Base-by-base conservation (phyloP, 1,140 invertebrate species). In the Drosophila melanogaster region DNA sequence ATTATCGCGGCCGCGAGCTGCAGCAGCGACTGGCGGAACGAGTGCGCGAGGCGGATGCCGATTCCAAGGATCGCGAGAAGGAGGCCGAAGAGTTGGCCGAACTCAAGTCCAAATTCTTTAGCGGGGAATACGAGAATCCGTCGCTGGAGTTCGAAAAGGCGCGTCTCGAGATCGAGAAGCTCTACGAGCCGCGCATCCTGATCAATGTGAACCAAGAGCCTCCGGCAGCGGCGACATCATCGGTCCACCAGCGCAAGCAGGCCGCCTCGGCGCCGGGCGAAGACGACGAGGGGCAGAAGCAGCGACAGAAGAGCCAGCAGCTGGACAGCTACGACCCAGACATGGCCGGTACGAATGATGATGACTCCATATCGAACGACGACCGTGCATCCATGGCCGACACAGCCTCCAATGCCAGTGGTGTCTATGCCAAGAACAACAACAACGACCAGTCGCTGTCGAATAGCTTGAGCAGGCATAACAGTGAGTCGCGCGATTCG, bases 1-100 rank as follows among this genome's bases (percentile, higher is more conserved):
- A 97, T 93, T 99, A 99, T 93, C 98, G 96, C 79, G 97, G 97
- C 35, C 96, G 97, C 92, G 97, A 98, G 90, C 93, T 99, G 47
- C 96, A 96, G 90, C 95, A 96, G 64, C 94, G 98, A n/a, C 92
- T 98, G 43, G 96, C 96, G 46, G 97, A 98, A 84, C 94, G 98
- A 66, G 97, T 98, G 49, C 95, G 97, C 70, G 98, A 99, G 93
- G 96, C 97, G 5, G 98, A 98, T 92, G 94, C 94, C 6, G 98
- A 99, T 93, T 95, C 95, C 10, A 95, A 96, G 75, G 98, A 99
- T 93, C 93, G 98, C 33, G 95, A 96, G 74, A 95, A 96, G 85
- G 98, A 99, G 92, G 96, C 96, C 77, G 96, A 97, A 90, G 98
- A 99, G 93, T 94, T 99, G 30, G 97, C 98, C 85, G 97, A 98